phyloP scores from a whole-genome alignment of 2,888 invertebrate species.

The Phyto melanocephala region DNA sequence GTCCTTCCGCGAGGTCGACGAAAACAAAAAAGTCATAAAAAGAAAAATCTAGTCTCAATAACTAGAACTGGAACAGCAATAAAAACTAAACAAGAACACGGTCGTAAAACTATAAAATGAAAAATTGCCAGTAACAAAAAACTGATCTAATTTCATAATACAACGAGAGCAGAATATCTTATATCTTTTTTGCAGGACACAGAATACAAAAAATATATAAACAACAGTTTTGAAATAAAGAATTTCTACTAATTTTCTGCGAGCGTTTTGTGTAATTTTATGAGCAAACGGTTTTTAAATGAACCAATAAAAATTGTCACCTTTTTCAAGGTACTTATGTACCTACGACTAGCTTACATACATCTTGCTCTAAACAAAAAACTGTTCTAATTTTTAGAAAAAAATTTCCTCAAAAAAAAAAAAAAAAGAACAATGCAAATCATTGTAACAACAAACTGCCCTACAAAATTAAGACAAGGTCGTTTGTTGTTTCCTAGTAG shows the following conservation, averaged over 20 bases:
- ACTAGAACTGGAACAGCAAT: slow-evolving; percentile 44
- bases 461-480: slow-evolving; percentile 64
- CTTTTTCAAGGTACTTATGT: not conserved
- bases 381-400: slow-evolving; percentile 75
- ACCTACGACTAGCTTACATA: not conserved
- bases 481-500: not conserved
- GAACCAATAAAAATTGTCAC: slow-evolving; percentile 27
- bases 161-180: slow-evolving; percentile 58
- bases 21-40: slow-evolving; percentile 52
- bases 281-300: slow-evolving; percentile 21
- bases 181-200: slow-evolving; percentile 39
- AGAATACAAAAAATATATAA: not conserved
- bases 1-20: slow-evolving; percentile 28
- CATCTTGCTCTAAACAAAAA: slow-evolving; percentile 52
- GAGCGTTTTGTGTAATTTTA: slow-evolving; percentile 19
- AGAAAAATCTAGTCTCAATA: slow-evolving; percentile 27
- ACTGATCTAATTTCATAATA: slow-evolving; percentile 72
- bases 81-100: slow-evolving; percentile 59
- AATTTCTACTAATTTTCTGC: not conserved
- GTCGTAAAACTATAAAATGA: slow-evolving; percentile 59
- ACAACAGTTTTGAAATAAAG: not conserved
- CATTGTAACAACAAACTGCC: not conserved
- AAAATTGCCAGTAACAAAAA: slow-evolving; percentile 70
- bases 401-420: slow-evolving; percentile 64
- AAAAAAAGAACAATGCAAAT: slow-evolving; percentile 47